Base-by-base conservation (phyloP, 2,797 vertebrate species). In the Enteromius anoplus region DNA sequence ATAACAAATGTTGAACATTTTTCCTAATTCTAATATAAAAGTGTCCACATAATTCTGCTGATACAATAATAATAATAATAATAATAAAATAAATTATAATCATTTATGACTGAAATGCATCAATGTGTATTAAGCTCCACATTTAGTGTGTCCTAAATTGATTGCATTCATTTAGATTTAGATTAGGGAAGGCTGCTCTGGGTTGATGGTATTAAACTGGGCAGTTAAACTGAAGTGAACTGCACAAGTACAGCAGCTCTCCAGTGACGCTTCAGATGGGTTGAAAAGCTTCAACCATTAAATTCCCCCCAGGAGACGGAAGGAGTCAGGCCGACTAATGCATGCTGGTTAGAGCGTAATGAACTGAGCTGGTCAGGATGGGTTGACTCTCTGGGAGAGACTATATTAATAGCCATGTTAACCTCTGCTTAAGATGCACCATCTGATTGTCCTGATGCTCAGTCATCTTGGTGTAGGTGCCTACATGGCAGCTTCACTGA, bases 261-360 rank as follows among this genome's bases (percentile, higher is more conserved):
- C 91, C 88, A 90, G 88, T 84, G 76, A 89, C 90, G 90, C 55
- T 93, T 91, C 92, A 93, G 93, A 91, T 88, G 91, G 91, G 91
- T 94, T 92, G 93, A 94, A 93, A 93, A 91, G 91, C 91, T 90
- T 91, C 89, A 90, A 90, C 91, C 93, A 90, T 92, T 92, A 93
- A 88, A 92, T 93, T 89, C 80, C 91, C 94, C 87, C 92, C 92
- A 84, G 87, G 94, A 94, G 93, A 92, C 89, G 40, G 80, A 86
- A 71, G 88, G 88, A 89, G 89, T 58, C 70, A 65, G 84, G 91
- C 89, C 90, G 93, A 94, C 93, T 93, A 93, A 93, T 93, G 91
- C 90, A 90, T 92, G 89, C 89, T 90, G 87, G 92, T 78, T 70
- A 91, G 84, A 84, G 89, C 87, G 91, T 93, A 94, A 95, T 95